Evolutionary conservation across 2,113 vertebrate genomes (phyloP).

Genomic region (Brachyhypopomus occidentalis): DNA sequence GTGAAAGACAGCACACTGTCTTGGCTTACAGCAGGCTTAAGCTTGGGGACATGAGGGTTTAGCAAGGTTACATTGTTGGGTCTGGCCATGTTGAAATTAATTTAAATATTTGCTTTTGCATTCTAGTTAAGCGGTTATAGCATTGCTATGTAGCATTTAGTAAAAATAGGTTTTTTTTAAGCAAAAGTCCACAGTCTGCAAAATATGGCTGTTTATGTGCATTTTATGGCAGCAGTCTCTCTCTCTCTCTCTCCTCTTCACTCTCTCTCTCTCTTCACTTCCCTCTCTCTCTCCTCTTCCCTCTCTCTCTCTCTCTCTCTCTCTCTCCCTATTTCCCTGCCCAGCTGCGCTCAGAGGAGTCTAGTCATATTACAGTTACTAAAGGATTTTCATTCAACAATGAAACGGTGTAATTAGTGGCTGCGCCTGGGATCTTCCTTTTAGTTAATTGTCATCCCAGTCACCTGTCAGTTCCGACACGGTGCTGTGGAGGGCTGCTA

Average conservation of each 20-base stretch:
- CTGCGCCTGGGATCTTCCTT: conserved; percentile 56
- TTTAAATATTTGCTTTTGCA: background rate
- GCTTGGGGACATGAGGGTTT: background rate
- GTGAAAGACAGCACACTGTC: conserved; percentile 2
- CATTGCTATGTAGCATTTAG: background rate
- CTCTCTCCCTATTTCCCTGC: background rate
- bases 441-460: conserved; percentile 59
- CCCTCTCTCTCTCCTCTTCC: background rate
- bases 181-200: background rate
- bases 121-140: no score
- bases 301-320: background rate
- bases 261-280: background rate
- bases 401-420: conserved; percentile 59
- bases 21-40: background rate
- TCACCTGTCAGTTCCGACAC: conserved; percentile 60
- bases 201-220: background rate
- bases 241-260: background rate
- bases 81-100: background rate
- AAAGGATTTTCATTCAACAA: conserved; percentile 39
- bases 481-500: conserved; percentile 6
- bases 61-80: background rate
- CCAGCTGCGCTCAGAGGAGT: conserved; percentile 43
- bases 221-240: background rate
- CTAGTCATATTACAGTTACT: conserved; percentile 38
- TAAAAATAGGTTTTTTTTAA: background rate